Base-by-base conservation (phyloP, 2,797 vertebrate species). In the Tangara arthus region DNA sequence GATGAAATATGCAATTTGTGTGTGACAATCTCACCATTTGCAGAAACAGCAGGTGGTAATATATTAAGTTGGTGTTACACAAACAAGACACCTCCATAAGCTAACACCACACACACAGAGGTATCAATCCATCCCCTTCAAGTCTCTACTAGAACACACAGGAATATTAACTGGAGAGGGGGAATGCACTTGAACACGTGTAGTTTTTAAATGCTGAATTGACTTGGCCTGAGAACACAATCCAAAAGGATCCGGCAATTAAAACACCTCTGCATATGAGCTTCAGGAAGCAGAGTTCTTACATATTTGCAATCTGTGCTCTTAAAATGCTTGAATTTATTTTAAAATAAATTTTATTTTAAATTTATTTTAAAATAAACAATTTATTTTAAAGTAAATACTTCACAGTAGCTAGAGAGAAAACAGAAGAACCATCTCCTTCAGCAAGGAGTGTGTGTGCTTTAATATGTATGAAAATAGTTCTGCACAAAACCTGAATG, bases 61-160 rank as follows among this genome's bases (percentile, higher is more conserved):
- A 91, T 89, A 93, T 87, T 80, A 89, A 92, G 70, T 3, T 84
- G 87, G 73, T 80, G 64, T 75, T 60, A 89, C 73, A 90, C 89
- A 88, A 88, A 89, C 53, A 82, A 42, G 66, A 86, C 66, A 92
- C 60, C 34, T 92, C 65, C 13, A 12, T 16, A 75, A 90, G 50
- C 50, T 64, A 75, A 47, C 47, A 52, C 14, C 16, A 32, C 56
- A 72, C 64, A 80, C 60, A 81, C 21, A 47, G 53, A 87, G 70
- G 92, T 50, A 76, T 60, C 90, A 73, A 90, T 77, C 79, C 47
- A 70, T 53, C 42, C 53, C 79, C 61, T 73, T 68, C 49, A 76
- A 61, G n/a, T 15, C 53, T 35, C 42, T 47, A 41, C 55, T 32
- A 80, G 30, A 78, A 81, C 46, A 50, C 3, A 44, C 12, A 75